Base-by-base conservation (phyloP, 2,797 vertebrate genomes). In the Chelmon rostratus region DNA sequence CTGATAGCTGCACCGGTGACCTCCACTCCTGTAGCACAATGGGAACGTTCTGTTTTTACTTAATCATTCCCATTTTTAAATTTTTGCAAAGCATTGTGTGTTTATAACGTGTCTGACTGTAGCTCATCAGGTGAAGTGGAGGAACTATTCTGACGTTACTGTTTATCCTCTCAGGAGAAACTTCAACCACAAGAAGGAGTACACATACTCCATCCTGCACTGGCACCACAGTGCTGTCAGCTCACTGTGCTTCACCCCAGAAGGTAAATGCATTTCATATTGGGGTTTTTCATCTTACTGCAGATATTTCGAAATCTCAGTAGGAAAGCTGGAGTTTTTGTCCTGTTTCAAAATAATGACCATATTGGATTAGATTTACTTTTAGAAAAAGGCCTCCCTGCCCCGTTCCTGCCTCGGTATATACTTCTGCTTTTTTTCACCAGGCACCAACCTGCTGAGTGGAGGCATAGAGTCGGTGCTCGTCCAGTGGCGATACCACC, bases 391-490 rank as follows among this genome's bases (percentile, higher is more conserved):
- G 1, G 10, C 52, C 46, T 18, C 8, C 23, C 8, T 11, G 18
- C 2, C 37, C 21, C 69, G 6, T 15, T 25, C 10, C 3, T 18
- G 2, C 15, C n/a, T 54, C 25, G 68, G 11, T 56, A 40, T 67
- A 0, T 44, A 3, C 13, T 2, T 57, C 3, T 19, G 23, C 16
- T 64, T 46, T 74, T 11, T 68, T 37, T 42, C 16, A 13, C 64
- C 92, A 99, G 98, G 98, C 62, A 96, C 94, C 56, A 96, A 94
- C 78, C 90, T 99, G 73, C 89, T 99, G 91, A 99, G 97, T 4
- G 98, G 98, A 0, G 98, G 98, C 13, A 74, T 96, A 0, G 98
- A 99, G 83, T 96, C 97, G 0, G 98, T 99, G n/a, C 95, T 99
- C 0, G 95, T 99, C 21, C 96, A 97, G 88, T 99, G 98, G 98